These are phyloP conservation scores for Theristicus caerulescens DNA, from an alignment of 2,113 vertebrate genomes.

Conservation along the genomic window DNA sequence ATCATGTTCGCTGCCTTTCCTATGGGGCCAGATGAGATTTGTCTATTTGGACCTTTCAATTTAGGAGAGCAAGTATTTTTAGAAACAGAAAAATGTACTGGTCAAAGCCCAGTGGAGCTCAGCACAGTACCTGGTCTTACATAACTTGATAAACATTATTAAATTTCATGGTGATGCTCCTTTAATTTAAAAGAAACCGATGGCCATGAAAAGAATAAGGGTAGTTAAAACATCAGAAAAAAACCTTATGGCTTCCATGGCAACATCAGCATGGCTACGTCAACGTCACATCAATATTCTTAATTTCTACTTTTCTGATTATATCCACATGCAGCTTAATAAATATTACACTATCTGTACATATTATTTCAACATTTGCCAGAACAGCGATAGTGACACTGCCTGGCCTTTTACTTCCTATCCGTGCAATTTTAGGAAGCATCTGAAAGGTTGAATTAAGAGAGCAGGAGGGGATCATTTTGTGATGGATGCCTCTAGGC, in stretches of 20 bases:
- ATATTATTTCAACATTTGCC: not conserved
- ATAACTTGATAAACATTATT: not conserved
- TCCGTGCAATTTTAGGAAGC: not conserved
- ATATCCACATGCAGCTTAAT: not conserved
- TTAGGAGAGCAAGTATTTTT: slow-evolving; percentile 4
- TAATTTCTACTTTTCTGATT: not conserved
- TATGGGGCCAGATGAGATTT: not conserved
- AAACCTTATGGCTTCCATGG: not conserved
- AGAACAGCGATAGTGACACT: not conserved
- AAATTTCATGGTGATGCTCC: not conserved
- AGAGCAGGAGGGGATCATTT: not conserved
- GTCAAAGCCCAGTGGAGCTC: slow-evolving; percentile 7
- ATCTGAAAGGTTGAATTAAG: not conserved
- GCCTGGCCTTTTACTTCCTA: not conserved
- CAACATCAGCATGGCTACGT: not conserved
- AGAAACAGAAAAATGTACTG: not conserved
- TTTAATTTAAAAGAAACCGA: not conserved
- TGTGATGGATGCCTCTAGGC: not conserved
- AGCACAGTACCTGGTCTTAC: not conserved
- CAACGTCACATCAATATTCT: not conserved
- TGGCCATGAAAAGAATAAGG: not conserved
- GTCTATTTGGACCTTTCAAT: not conserved
- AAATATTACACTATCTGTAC: not conserved
- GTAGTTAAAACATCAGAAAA: not conserved
- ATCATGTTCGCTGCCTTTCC: not conserved